Evolutionary conservation across 2,113 vertebrate genomes (phyloP), one percentile per base, ranked within the genome.

Genomic region (human): DNA sequence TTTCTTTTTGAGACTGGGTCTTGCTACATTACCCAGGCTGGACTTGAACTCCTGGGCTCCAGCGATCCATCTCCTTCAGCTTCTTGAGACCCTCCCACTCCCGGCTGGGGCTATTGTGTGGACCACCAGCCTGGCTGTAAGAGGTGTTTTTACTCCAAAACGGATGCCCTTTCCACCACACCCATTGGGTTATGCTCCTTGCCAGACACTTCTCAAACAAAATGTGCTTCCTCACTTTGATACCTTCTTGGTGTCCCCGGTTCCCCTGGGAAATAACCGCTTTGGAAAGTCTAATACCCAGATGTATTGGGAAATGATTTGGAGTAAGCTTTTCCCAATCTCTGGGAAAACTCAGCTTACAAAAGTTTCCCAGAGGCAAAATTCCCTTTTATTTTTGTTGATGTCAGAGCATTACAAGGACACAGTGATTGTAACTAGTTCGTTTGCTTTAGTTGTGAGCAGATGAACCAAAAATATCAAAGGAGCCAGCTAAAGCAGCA

Each of bases 311-410:
- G 50, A 94, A 85, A 91, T 94, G 52, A 57, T 80, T 82, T 83
- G 70, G 70, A 72, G 13, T 55, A 55, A 55, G 52, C 52, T 55
- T 55, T 20, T 55, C 52, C 52, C 52, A 55, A 55, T 55, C 52
- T 55, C 52, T 55, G 18, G 52, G 52, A 55, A 64, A 61, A 94
- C 7, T 90, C 52, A 87, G 32, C 59, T 93, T 90, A 76, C 14
- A 86, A 40, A 88, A 52, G 5, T 87, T 96, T 89, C 55, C 57
- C 89, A 9, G 43, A 70, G 32, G 88, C 88, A 96, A 94, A 68
- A 89, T 14, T 52, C 64, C 43, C 81, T 97, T 96, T 97, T 73
- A 57, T 89, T 94, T 91, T 35, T 4, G 38, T 80, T 89, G 72
- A 45, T 91, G 78, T 93, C 45, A 87, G 55, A 82, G 55, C 66